Evolutionary conservation across 2,888 invertebrate genomes (phyloP), one percentile per base, ranked within the genome.

Genomic region (Archips crataeganus): DNA sequence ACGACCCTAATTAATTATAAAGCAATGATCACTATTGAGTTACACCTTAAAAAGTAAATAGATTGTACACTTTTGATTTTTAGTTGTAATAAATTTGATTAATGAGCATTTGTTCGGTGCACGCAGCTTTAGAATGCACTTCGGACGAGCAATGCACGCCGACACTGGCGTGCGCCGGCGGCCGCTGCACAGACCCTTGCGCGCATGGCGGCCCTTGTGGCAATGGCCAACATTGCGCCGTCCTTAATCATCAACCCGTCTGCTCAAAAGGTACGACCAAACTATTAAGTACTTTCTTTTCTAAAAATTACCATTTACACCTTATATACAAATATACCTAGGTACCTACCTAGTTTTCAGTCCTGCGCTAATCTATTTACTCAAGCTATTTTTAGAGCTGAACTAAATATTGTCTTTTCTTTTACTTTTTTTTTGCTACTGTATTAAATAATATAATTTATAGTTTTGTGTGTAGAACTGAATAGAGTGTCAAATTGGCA

Each of bases 151-250:
- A 98, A 81, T 98, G 98, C 86, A 95, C 97, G 57, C 88, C 95
- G 61, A 96, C 97, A 80, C 95, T 97, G 86, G 97, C 98, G 78
- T 98, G 98, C 88, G 95, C 98, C 81, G 96, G 96, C 85, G 96
- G 96, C 32, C 95, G 96, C 79, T 98, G 98, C 85, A 95, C 96
- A 76, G 98, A 98, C 90, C 98, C 98, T 34, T 98, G 98, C 89
- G 95, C 96, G 13, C 87, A 95, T 95, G 87, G 96, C 95, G 93
- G 97, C 77, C 98, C 97, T 2, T 98, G 98, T 85, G 92, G 95
- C 39, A 90, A 95, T 60, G 95, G 96, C 67, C 97, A 98, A 81
- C 97, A 97, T 79, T 98, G 98, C 85, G 96, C 97, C 80, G 97
- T 98, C 62, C 95, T 97, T 81, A 95, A 97, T 82, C 98, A 98